Base-by-base conservation (phyloP, 2,888 invertebrate genomes). In the Hartigia nigra region DNA sequence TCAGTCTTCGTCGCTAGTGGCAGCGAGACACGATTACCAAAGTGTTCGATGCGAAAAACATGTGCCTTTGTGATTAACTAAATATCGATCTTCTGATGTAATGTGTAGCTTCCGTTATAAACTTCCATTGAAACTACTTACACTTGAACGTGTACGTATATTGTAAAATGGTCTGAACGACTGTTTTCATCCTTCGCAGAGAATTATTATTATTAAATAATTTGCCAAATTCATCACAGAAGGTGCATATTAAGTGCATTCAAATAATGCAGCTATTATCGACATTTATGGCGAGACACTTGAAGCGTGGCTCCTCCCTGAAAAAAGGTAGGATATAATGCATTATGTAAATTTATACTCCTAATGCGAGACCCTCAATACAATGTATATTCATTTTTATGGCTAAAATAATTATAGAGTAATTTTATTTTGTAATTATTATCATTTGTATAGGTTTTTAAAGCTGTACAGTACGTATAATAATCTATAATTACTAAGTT, bases 191-290 rank as follows among this genome's bases (percentile, higher is more conserved):
- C 23, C 55, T 23, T 23, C 55, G 23, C 14, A 9, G 23, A 55
- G 14, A 23, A 55, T 55, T 55, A 2, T 55, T 9, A 55, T 55
- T 55, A 55, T 23, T 55, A 23, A 23, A 55, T 23, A 9, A 55
- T 55, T 23, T 55, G 55, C 55, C 23, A 55, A 55, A 55, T 23
- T 55, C 23, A 55, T 55, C 55, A 1, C 23, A 55, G 23, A 55
- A 23, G 23, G 23, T 55, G 55, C 55, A 55, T 55, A 55, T 23
- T 9, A 55, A 55, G 55, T 23, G 55, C 55, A 0, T 55, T 23
- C 82, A 80, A 86, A 87, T 82, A 76, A 90, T 90, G 89, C 89
- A 89, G 86, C 85, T 89, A 77, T 82, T 89, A 84, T 90, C 89
- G 79, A 88, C 86, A 82, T 88, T 90, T 85, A 88, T 90, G 87